phyloP scores from a whole-genome alignment of 2,888 invertebrate genomes.

The Ptilodon capucinus region DNA sequence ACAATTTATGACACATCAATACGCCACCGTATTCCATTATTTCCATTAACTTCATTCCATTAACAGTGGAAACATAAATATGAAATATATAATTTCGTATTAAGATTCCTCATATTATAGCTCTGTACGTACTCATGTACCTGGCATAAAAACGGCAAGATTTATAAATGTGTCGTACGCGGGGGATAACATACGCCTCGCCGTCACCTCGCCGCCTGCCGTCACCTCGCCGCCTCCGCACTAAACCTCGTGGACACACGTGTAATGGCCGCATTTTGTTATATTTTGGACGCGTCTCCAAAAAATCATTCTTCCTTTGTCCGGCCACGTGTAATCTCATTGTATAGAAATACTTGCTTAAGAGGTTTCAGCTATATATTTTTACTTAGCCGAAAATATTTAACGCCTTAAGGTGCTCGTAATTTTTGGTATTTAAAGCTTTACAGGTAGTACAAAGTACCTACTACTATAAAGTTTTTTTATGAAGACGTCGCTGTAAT shows the following conservation, averaged over 20 bases:
- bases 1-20: too few species aligned
- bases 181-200: conserved; percentile 24
- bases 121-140: neutral
- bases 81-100: too few species aligned
- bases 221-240: too few species aligned
- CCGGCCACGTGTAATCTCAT: conserved; percentile 1
- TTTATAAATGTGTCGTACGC: conserved; percentile 3
- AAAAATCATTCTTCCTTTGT: conserved; percentile 9
- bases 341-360: neutral
- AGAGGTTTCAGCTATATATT: neutral
- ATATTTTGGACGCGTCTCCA: conserved; percentile 15
- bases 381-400: neutral
- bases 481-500: too few species aligned
- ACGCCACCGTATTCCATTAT: too few species aligned
- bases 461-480: too few species aligned
- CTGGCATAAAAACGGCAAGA: neutral
- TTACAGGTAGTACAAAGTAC: neutral
- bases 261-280: conserved; percentile 30
- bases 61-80: too few species aligned
- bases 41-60: too few species aligned
- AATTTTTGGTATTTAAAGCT: neutral
- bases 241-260: conserved; percentile 28
- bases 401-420: neutral
- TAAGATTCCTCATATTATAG: neutral
- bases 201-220: too few species aligned